phyloP scores from a whole-genome alignment of 2,888 invertebrate genomes.

The Luperina nickerlii region DNA sequence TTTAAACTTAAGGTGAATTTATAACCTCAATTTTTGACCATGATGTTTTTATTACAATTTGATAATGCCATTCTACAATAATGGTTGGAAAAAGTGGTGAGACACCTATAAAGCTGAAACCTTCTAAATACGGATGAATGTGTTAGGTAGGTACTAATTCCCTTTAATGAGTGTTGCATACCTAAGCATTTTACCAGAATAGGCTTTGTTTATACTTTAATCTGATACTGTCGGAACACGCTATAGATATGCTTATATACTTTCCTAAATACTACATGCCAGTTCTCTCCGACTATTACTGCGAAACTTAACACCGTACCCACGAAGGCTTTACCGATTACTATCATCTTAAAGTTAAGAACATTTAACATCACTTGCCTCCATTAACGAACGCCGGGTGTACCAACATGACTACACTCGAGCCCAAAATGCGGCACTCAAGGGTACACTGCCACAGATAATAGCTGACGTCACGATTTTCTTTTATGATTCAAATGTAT shows the following conservation, averaged over 20 bases:
- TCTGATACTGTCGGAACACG: background rate
- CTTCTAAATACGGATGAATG: too few species aligned
- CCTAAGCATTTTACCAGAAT: background rate
- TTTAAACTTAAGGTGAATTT: background rate
- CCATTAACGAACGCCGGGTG: slow-evolving; percentile 52
- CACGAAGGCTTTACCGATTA: slow-evolving; percentile 26
- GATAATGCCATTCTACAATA: background rate
- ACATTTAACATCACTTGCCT: slow-evolving; percentile 52
- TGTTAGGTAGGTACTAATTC: background rate
- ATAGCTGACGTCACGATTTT: slow-evolving; percentile 52
- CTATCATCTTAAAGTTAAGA: slow-evolving; percentile 58
- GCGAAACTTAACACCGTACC: slow-evolving; percentile 39
- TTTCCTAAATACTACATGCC: background rate
- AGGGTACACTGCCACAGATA: slow-evolving; percentile 56
- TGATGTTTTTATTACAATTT: background rate
- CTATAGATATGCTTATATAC: background rate
- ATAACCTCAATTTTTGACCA: background rate
- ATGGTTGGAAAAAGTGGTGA: too few species aligned
- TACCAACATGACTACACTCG: slow-evolving; percentile 42
- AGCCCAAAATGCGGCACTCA: slow-evolving; percentile 57
- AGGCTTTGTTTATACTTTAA: background rate
- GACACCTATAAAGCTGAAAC: too few species aligned
- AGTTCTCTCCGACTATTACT: slow-evolving; percentile 21
- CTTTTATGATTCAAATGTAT: slow-evolving; percentile 51
- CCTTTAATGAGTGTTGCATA: too few species aligned